phyloP scores from a whole-genome alignment of 2,113 vertebrate species.

The Tetraodon nigroviridis region DNA sequence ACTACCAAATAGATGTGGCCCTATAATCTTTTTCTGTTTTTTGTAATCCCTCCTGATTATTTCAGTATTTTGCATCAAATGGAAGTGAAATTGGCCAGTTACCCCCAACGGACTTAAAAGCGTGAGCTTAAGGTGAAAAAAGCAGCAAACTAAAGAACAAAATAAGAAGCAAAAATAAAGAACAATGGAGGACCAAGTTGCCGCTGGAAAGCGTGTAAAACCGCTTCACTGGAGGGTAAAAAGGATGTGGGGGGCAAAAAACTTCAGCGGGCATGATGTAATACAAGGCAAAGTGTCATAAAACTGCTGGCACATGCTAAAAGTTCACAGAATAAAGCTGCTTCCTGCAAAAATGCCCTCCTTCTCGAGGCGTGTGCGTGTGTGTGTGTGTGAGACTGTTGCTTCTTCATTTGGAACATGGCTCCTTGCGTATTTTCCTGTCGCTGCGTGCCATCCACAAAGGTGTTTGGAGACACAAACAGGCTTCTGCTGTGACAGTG shows the following conservation, averaged over 20 bases:
- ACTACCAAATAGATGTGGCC: no score
- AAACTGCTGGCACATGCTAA: constrained; percentile 17
- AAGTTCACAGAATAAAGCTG: not conserved
- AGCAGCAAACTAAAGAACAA: not conserved
- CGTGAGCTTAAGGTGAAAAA: constrained; percentile 2
- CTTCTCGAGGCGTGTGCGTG: not conserved
- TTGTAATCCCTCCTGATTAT: not conserved
- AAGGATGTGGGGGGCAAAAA: constrained; percentile 8
- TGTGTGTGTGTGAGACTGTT: not conserved
- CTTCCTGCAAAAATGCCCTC: not conserved
- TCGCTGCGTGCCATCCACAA: constrained; percentile 47
- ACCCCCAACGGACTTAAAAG: constrained; percentile 14
- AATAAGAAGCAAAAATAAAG: constrained; percentile 13
- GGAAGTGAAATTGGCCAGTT: constrained; percentile 15
- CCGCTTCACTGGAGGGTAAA: constrained; percentile 24
- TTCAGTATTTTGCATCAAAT: constrained; percentile 29
- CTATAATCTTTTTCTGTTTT: no score
- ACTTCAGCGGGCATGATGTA: constrained; percentile 35
- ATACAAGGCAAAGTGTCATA: constrained; percentile 21
- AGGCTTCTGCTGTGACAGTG: constrained; percentile 22
- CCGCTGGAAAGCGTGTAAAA: constrained; percentile 22
- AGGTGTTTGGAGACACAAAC: constrained; percentile 44
- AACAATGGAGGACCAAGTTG: constrained; percentile 28
- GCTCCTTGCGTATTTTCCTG: constrained; percentile 36
- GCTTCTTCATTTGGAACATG: constrained; percentile 37